phyloP scores from a whole-genome alignment of 2,888 invertebrate species.

The Idaea dimidiata region DNA sequence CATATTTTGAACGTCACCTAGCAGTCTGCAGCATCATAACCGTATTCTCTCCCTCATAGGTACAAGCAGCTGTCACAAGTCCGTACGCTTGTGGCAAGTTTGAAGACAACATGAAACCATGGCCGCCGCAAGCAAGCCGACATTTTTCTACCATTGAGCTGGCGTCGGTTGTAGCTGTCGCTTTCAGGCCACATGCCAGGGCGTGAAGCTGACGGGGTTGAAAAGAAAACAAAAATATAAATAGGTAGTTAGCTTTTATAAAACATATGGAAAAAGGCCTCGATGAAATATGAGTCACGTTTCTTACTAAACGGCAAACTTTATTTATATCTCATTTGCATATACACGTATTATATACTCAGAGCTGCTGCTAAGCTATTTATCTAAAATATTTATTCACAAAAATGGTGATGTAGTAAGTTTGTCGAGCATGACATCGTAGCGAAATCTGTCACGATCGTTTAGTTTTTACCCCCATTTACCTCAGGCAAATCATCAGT shows the following conservation, averaged over 20 bases:
- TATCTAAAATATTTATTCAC: too few species aligned
- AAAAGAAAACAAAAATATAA: too few species aligned
- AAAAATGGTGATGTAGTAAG: too few species aligned
- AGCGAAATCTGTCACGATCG: background rate
- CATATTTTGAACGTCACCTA: conserved; percentile 56
- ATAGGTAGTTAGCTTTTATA: background rate
- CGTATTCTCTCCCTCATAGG: conserved; percentile 98
- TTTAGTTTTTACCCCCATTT: conserved; percentile 13
- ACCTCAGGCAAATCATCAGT: conserved; percentile 91
- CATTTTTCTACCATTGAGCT: conserved; percentile 88
- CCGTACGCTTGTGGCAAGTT: conserved; percentile 93
- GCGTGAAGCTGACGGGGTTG: conserved; percentile 86
- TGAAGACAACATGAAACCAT: conserved; percentile 94
- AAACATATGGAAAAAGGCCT: background rate
- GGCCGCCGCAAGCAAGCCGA: conserved; percentile 95
- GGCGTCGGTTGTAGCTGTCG: conserved; percentile 88
- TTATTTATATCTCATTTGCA: too few species aligned
- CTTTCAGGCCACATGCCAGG: conserved; percentile 94
- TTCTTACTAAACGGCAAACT: too few species aligned
- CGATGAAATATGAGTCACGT: too few species aligned
- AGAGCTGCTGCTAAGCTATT: too few species aligned
- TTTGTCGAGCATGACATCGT: background rate
- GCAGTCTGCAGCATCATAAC: conserved; percentile 95
- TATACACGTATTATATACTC: too few species aligned
- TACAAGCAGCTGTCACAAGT: conserved; percentile 90